These are phyloP conservation scores for Drosophila equinoxialis DNA, from an alignment of 1,140 invertebrate genomes.

Conservation along the genomic window DNA sequence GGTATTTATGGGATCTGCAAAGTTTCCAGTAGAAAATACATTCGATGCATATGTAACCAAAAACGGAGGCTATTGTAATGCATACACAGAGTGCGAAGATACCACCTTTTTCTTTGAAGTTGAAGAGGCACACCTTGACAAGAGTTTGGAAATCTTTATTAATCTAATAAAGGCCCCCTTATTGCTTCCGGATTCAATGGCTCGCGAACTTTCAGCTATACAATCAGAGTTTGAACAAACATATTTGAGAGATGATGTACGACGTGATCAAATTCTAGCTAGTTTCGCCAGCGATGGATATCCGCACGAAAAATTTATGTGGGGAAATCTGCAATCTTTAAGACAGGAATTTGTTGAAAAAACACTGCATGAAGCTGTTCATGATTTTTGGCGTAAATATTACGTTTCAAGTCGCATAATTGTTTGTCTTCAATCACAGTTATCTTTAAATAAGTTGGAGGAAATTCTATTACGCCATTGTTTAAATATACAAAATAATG, in stretches of 20 bases:
- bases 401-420: conserved; percentile 96
- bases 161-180: conserved; percentile 95
- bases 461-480: conserved; percentile 86
- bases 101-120: conserved; percentile 95
- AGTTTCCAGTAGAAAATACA: conserved; percentile 93
- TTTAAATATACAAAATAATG: conserved; percentile 86
- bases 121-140: conserved; percentile 88
- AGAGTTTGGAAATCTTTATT: conserved; percentile 92
- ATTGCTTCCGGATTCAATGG: conserved; percentile 92
- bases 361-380: conserved; percentile 86
- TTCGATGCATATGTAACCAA: conserved; percentile 92
- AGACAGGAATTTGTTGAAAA: conserved; percentile 87
- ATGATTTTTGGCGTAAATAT: conserved; percentile 91
- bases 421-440: conserved; percentile 90
- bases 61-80: conserved; percentile 92
- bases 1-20: conserved; percentile 96
- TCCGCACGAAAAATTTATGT: conserved; percentile 91
- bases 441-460: conserved; percentile 90
- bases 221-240: conserved; percentile 87
- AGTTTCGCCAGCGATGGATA: conserved; percentile 87
- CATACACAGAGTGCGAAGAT: conserved; percentile 91
- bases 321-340: conserved; percentile 92
- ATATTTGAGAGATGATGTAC: conserved; percentile 62
- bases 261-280: conserved; percentile 88
- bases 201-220: conserved; percentile 94